A percentile compares a stretch with the other conserved stretches of the same genome.
phyloP scores from a whole-genome alignment of 2,888 invertebrate genomes.

The Lepeophtheirus nordmannii region DNA sequence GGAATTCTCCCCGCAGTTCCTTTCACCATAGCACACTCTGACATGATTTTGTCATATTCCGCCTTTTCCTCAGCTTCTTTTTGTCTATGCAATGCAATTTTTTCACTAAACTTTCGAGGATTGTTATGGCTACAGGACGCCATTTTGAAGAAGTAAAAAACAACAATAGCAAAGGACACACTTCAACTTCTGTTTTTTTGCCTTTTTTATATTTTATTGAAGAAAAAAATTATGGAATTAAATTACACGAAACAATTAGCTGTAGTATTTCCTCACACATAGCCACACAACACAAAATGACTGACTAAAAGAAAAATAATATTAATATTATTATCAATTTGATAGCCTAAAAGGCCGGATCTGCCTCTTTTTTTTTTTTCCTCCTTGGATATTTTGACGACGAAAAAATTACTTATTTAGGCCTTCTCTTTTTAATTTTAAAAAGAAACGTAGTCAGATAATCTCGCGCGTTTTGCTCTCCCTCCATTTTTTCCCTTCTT shows the following conservation, averaged over 20 bases:
- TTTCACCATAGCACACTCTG: conserved; percentile 12
- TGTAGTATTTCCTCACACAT: no score
- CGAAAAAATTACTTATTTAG: neutral
- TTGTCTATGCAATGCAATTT: conserved; percentile 17
- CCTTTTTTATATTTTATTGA: no score
- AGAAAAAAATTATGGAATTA: no score
- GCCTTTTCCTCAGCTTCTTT: conserved; percentile 14
- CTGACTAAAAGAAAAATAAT: neutral
- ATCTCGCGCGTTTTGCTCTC: no score
- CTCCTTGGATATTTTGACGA: neutral
- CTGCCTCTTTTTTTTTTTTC: neutral
- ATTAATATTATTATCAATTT: conserved; percentile 3
- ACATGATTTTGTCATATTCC: conserved; percentile 17
- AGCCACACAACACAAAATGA: neutral
- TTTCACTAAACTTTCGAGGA: conserved; percentile 19
- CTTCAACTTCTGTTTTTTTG: no score
- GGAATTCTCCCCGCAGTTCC: conserved; percentile 9
- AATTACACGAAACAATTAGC: no score
- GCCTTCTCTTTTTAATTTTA: neutral
- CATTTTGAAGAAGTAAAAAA: neutral
- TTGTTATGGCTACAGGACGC: conserved; percentile 2
- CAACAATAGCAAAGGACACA: no score
- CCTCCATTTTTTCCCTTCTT: no score
- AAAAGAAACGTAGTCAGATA: neutral
- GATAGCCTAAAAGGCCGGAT: conserved; percentile 1